Evolutionary conservation across 2,797 vertebrate species (phyloP), one percentile per base, ranked within the genome.

Genomic region (Buphagus erythrorhynchus): DNA sequence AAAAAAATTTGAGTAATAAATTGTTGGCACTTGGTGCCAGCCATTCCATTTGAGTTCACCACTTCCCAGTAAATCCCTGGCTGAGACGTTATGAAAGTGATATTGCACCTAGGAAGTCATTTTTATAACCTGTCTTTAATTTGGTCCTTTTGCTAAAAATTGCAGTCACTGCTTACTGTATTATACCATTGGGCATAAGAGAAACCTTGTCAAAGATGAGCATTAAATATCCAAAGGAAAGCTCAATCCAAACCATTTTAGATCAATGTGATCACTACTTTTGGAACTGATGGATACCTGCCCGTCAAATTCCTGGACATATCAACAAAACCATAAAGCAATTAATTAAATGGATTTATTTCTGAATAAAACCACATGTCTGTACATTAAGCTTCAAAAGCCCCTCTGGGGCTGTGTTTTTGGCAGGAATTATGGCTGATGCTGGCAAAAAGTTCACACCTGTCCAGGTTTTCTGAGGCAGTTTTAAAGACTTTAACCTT

Each of bases 71-170:
- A 97, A 98, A 97, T 97, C 98, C 97, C 98, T 98, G 97, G 86
- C 78, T 95, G 96, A 98, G 97, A 97, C 86, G 59, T 97, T 97
- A 95, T 95, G 92, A 97, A 98, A 97, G 97, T 97, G 97, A 97
- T 97, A 88, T n/a, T 97, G 96, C 97, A 95, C 94, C 68, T 92
- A 97, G 97, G 96, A 97, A 97, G 95, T 97, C 91, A 97, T 98
- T 98, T 98, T 98, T 97, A 98, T 97, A 97, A 97, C 95, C 86
- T 95, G 94, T 97, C 96, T 97, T 97, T 96, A 93, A 97, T 98
- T 98, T 98, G 97, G 98, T 98, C 98, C 98, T 98, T 98, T 98
- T 98, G 98, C 98, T 98, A 96, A 97, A 98, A 97, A 97, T 97
- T 96, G 98, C 98, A 98, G 98, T 98, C 98, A 98, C 97, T 97